Evolutionary conservation across 2,797 vertebrate genomes (phyloP).

Genomic region (Harpagifer antarcticus): DNA sequence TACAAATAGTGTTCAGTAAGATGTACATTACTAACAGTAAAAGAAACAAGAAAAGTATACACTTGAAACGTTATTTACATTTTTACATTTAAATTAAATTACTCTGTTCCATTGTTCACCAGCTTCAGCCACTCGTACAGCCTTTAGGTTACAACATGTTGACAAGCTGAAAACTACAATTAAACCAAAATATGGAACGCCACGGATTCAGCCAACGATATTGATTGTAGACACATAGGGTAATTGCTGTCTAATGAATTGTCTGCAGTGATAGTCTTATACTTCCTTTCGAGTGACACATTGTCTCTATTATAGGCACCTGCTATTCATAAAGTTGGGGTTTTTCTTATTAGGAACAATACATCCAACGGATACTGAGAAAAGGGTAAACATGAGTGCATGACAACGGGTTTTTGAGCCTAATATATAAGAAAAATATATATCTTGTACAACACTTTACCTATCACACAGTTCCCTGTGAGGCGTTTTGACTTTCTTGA

Average conservation of each 20-base stretch:
- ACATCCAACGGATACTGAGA: constrained; percentile 12
- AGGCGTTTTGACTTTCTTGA: not conserved
- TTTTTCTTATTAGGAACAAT: not conserved
- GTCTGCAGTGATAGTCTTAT: constrained; percentile 3
- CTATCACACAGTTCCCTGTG: not conserved
- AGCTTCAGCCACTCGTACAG: constrained; percentile 20
- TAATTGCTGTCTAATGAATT: not conserved
- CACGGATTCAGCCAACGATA: not conserved
- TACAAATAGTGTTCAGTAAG: constrained; percentile 85
- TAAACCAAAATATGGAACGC: constrained; percentile 8
- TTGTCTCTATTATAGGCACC: constrained; percentile 18
- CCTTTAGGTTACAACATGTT: not conserved
- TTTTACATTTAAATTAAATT: constrained; percentile 64
- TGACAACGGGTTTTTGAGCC: not conserved
- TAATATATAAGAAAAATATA: constrained; percentile 8
- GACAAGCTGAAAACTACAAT: constrained; percentile 11
- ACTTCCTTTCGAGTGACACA: not conserved
- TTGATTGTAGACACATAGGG: constrained; percentile 9
- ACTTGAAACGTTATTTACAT: constrained; percentile 72
- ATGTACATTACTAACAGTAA: constrained; percentile 81
- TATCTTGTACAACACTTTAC: not conserved
- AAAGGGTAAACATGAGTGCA: constrained; percentile 2
- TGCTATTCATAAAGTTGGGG: not conserved
- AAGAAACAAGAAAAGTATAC: constrained; percentile 70
- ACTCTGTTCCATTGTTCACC: constrained; percentile 36